Evolutionary conservation across 2,797 vertebrate species (phyloP).

Genomic region (Psittacula derbiana): DNA sequence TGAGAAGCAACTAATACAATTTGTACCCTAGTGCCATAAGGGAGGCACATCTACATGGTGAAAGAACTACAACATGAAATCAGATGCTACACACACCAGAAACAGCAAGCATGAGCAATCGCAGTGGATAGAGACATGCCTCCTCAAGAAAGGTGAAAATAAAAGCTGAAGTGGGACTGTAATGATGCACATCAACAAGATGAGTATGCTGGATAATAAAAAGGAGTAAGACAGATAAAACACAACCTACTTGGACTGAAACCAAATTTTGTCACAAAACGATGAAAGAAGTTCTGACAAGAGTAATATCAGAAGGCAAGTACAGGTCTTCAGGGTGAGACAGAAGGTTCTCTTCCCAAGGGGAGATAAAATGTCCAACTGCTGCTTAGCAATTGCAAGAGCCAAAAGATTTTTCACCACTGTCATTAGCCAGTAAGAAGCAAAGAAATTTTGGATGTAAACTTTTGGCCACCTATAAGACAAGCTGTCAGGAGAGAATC

Average conservation of each 20-base stretch:
- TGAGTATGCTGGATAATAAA: neutral
- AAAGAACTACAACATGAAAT: neutral
- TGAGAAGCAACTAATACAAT: neutral
- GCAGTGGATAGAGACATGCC: fast-evolving
- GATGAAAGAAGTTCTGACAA: neutral
- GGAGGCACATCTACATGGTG: neutral
- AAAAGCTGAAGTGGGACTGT: neutral
- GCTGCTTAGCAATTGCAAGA: neutral
- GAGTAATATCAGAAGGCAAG: neutral
- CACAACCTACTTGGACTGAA: neutral
- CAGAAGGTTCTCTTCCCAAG: neutral
- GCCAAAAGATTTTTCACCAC: neutral
- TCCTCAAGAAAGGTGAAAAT: neutral
- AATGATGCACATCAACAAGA: neutral
- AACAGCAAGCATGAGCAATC: neutral
- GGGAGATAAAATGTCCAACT: neutral
- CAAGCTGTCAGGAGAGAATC: neutral
- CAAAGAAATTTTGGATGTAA: neutral
- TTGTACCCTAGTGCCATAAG: neutral
- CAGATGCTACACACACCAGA: neutral
- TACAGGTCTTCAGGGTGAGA: neutral
- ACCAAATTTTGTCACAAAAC: neutral
- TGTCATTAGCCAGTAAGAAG: neutral
- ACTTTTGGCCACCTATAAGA: neutral
- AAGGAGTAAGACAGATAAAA: neutral